Conservation (phyloP, 2,113 vertebrate species). For the Rhea pennata region DNA sequence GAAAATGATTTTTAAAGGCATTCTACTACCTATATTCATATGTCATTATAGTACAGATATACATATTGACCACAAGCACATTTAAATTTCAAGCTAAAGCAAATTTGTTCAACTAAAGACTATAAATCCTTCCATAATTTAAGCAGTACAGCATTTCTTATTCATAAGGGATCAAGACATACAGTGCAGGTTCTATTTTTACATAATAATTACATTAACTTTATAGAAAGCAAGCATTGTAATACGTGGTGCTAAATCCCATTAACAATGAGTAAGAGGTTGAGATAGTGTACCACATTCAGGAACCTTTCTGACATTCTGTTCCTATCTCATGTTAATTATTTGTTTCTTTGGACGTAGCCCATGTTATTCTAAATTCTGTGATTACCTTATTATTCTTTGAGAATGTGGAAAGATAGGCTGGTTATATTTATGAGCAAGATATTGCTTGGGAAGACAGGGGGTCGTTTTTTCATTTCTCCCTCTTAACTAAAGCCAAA, state of each 20-base stretch:
- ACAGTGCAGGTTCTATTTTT: constrained; percentile 3
- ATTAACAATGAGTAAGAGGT: background rate
- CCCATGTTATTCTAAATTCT: background rate
- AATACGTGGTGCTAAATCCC: background rate
- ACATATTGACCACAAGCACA: background rate
- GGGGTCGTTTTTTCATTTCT: background rate
- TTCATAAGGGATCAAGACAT: background rate
- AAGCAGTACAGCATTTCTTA: background rate
- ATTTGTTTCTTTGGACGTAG: background rate
- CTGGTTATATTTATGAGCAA: background rate
- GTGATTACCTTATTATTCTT: background rate
- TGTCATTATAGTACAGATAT: background rate
- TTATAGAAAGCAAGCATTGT: background rate
- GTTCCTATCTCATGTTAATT: background rate
- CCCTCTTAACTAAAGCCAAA: background rate
- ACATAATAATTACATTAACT: background rate
- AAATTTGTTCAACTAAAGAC: background rate
- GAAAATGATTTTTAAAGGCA: background rate
- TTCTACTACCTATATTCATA: background rate
- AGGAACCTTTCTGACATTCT: background rate
- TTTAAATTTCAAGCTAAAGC: background rate
- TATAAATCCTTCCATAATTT: background rate
- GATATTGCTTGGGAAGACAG: background rate
- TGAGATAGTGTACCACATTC: background rate
- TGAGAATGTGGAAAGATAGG: background rate